Base-by-base conservation (phyloP, 2,113 vertebrate species). In the Triplophysa siluroides region DNA sequence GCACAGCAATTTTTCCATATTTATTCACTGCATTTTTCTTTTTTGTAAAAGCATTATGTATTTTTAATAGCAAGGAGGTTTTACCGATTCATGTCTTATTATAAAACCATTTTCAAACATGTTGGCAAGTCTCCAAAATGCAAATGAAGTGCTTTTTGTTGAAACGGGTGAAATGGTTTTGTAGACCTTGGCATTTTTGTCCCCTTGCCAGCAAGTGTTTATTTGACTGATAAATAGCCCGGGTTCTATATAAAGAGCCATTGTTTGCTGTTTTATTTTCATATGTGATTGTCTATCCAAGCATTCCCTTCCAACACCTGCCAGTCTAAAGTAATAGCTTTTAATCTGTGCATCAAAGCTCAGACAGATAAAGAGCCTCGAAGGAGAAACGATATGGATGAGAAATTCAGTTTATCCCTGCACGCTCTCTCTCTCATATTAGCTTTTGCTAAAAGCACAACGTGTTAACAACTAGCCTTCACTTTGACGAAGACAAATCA, bases 301-400 rank as follows among this genome's bases (percentile, higher is more conserved):
- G 19, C 45, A 76, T 70, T 85, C 60, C 69, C n/a, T 86, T 89
- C 87, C 73, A 83, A 21, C 75, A 78, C 79, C 86, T 81, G 78
- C 80, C 84, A 83, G 80, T 76, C 61, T 65, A 58, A 83, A 83
- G 78, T 83, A 89, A 88, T 87, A 83, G 86, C 85, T 87, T 87
- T 87, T 88, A 86, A 90, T 91, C 85, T 85, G 82, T 73, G 83
- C 81, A 86, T 90, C 85, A 85, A 83, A 86, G 77, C 66, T 64
- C 24, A 11, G 62, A 78, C 24, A 11, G 62, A 78, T 84, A 80
- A 88, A 86, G 65, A 85, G 78, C 67, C 76, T 84, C 84, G 75
- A 76, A 78, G 62, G 76, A 78, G 50, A 79, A 68, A 78, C 66
- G 69, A 54, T 76, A 52, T 85, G 64, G 70, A 81, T 86, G 73